Evolutionary conservation across 2,797 vertebrate genomes (phyloP), one percentile per base, ranked within the genome.

Genomic region (Fundulus diaphanus): DNA sequence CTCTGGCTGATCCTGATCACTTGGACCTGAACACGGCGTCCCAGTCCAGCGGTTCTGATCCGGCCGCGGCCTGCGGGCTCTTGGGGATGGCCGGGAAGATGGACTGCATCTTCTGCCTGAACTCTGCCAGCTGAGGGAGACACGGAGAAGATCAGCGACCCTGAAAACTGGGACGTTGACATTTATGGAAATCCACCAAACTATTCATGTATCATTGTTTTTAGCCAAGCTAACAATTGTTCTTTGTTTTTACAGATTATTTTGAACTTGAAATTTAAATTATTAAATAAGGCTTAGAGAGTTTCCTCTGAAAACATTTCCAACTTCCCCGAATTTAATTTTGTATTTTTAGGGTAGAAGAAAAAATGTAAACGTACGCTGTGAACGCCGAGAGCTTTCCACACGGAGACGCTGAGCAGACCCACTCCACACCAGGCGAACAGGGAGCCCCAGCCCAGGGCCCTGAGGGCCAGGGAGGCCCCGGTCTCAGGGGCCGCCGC

Each of bases 371-470:
- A 71, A 90, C 96, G 87, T 90, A 99, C 97, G 31, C 93, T 97
- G 91, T 97, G 97, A 69, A 98, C 96, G 0, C 95, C 97, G 37
- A 98, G 88, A 29, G 92, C 94, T 77, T 97, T 98, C 96, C 97
- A 98, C 81, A 96, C 89, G 0, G 95, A 82, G 74, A 96, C 93
- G 79, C 96, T 95, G 76, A 98, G 91, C 75, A 97, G 80, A 1
- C 97, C 97, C 22, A 98, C 97, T 4, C 98, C 98, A 0, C 96
- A 96, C 96, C 97, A 98, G 0, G 97, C 97, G 0, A 90, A 97
- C 1, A 98, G 92, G 0, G 98, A 98, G 2, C 98, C 97, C 97
- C 96, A 97, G 12, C 96, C 97, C 68, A 99, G 92, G 1, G 97
- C 98, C 52, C 97, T 84, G 72, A 99, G 87, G 20, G 97, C 97